Base-by-base conservation (phyloP, 1,140 invertebrate species). In the Drosophila truncata region DNA sequence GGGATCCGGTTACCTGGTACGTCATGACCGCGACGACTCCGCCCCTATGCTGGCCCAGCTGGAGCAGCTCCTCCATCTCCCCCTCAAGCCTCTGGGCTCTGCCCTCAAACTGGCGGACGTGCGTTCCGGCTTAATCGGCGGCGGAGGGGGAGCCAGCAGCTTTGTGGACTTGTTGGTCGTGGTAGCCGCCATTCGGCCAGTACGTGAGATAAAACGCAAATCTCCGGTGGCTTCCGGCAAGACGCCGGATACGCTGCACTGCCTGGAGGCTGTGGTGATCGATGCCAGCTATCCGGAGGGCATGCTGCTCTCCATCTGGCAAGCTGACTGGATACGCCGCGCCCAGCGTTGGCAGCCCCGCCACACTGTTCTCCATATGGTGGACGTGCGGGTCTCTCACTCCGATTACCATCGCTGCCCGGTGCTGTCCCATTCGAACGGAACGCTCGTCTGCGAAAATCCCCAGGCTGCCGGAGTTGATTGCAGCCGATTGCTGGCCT, bases 1-100 rank as follows among this genome's bases (percentile, higher is more conserved):
- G 79, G 93, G 93, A 14, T 92, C 94, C 4, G 79, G 94, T 4
- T 93, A 95, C 16, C 78, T 94, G 33, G 63, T 81, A 8, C 93
- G 94, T 72, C 92, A 92, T 29, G 58, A 61, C 16, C 10, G 23
- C 20, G 49, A 85, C 0, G 91, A 94, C 54, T 81, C 90, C 18
- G 91, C 93, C 3, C 88, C 90, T 35, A 64, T 79, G 31, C 18
- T 74, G 27, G 61, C 86, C 27, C 60, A n/a, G n/a, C n/a, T 91
- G 85, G 64, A 46, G 54, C 16, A 65, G 27, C 61, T 92, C 93
- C 20, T 71, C 88, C 27, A 82, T 46, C 46, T 69, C 7, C 94
- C 95, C 3, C 94, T 95, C 6, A 95, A 95, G 90, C 92, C 93
- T 0, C 54, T 92, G 2, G 80, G 70, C 59, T 63, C 74, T 7